Percentiles rank a stretch among this genome's conserved stretches.
Conservation (phyloP, 2,888 invertebrate genomes). For the Pherbina coryleti region DNA sequence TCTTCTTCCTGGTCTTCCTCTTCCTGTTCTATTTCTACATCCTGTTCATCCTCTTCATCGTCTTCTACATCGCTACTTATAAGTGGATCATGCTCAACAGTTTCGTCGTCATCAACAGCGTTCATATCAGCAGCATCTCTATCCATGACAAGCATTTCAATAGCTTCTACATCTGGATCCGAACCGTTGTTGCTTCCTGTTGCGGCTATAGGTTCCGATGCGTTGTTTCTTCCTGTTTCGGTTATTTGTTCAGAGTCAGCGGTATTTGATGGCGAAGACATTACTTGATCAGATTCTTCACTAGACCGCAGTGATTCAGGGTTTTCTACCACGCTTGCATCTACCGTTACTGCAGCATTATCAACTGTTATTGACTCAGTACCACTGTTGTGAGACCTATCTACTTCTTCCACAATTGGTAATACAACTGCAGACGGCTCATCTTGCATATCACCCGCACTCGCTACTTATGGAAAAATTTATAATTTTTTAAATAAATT, state of each 20-base stretch:
- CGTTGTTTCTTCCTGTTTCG: not conserved
- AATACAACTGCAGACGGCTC: not conserved
- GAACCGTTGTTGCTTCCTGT: not conserved
- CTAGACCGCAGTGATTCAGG: not conserved
- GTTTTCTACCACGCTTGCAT: not conserved
- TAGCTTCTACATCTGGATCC: conserved; percentile 6
- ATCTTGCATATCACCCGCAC: not conserved
- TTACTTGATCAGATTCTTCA: not conserved
- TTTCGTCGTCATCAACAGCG: not conserved
- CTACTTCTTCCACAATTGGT: not conserved
- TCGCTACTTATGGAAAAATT: not conserved
- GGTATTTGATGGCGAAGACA: not conserved
- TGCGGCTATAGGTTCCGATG: not conserved
- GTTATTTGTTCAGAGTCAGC: not conserved
- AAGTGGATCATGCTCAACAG: conserved; percentile 12
- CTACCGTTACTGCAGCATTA: not conserved
- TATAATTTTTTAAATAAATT: too few species aligned
- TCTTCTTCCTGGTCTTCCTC: conserved; percentile 45
- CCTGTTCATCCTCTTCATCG: conserved; percentile 36
- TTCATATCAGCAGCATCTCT: not conserved
- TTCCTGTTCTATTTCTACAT: conserved; percentile 40
- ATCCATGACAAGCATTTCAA: conserved; percentile 22
- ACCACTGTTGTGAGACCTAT: not conserved
- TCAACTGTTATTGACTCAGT: not conserved
- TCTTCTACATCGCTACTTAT: conserved; percentile 39